These are phyloP conservation scores for Noctua comes DNA, from an alignment of 2,888 invertebrate genomes.

Conservation along the genomic window DNA sequence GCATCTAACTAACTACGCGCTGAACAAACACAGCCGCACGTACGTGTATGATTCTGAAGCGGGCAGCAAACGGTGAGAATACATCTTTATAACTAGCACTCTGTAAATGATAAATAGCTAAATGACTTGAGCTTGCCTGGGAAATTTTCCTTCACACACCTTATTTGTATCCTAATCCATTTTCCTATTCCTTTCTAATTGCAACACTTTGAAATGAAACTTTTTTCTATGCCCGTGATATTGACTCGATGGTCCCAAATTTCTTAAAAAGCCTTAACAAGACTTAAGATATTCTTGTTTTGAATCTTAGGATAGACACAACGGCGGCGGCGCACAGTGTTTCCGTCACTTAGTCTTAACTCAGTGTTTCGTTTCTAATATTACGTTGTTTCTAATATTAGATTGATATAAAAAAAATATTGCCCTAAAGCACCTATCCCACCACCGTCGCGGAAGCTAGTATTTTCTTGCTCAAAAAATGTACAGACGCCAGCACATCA, in stretches of 20 bases:
- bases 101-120: not conserved
- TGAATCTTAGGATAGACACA: too few species aligned
- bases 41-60: slow-evolving; percentile 95
- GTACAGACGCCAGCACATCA: too few species aligned
- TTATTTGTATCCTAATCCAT: not conserved
- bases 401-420: not conserved
- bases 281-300: not conserved
- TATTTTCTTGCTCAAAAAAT: not conserved
- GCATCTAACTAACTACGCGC: slow-evolving; percentile 98
- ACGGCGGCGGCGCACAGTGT: not conserved
- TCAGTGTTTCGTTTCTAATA: not conserved
- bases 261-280: not conserved
- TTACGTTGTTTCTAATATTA: too few species aligned
- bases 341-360: not conserved
- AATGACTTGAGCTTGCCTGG: slow-evolving; percentile 6
- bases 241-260: not conserved
- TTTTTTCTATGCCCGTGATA: slow-evolving; percentile 1
- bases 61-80: slow-evolving; percentile 95
- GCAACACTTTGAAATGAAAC: not conserved
- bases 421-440: not conserved
- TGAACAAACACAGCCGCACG: slow-evolving; percentile 97
- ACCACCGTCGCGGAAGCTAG: not conserved
- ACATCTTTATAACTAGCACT: not conserved
- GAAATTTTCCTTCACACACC: not conserved
- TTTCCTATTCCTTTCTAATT: not conserved